phyloP scores from a whole-genome alignment of 2,888 invertebrate species.

The Hirtodrosophila alboralis region DNA sequence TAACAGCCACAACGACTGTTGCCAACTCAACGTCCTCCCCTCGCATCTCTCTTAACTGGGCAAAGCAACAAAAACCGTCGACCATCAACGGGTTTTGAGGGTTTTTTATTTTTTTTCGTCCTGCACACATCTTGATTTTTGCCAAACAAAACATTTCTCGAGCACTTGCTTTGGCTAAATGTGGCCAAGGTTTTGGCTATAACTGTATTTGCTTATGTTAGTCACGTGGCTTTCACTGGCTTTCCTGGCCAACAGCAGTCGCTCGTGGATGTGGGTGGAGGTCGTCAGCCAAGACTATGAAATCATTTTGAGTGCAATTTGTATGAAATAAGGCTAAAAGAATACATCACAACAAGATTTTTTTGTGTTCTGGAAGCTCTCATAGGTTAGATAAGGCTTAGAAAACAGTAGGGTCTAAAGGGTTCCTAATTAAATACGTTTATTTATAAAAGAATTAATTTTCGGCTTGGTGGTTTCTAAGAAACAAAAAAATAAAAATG shows the following conservation, averaged over 20 bases:
- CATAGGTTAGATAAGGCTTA: too few species aligned
- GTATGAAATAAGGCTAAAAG: too few species aligned
- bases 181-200: constrained; percentile 41
- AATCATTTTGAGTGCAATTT: constrained; percentile 23
- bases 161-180: constrained; percentile 47
- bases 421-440: too few species aligned
- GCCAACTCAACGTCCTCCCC: constrained; percentile 34
- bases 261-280: neutral
- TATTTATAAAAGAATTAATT: too few species aligned
- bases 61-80: constrained; percentile 31
- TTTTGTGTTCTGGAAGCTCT: too few species aligned
- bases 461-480: too few species aligned
- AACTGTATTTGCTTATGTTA: constrained; percentile 75
- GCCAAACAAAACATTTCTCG: constrained; percentile 72
- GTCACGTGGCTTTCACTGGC: constrained; percentile 71
- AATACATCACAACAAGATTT: too few species aligned
- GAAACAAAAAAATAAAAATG: too few species aligned
- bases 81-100: constrained; percentile 31
- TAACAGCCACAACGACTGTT: constrained; percentile 43
- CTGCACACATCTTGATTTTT: constrained; percentile 73
- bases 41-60: constrained; percentile 31
- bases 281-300: constrained; percentile 2
- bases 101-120: constrained; percentile 10
- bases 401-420: too few species aligned
- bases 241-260: constrained; percentile 48